Base-by-base conservation (phyloP, 37 sponge, comb jelly and placozoan genomes). In the Theonella swinhoei region DNA sequence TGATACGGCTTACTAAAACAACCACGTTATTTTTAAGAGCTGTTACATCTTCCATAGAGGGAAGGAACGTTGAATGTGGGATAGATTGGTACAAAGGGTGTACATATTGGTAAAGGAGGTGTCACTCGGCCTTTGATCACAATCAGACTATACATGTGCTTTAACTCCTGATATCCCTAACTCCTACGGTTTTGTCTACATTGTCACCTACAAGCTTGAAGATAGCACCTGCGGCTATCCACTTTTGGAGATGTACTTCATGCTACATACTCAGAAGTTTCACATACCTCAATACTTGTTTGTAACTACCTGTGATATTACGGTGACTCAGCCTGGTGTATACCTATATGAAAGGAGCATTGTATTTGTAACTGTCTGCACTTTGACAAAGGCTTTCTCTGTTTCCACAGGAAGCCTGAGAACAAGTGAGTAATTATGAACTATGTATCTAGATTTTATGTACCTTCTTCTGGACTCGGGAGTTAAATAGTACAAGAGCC, bases 161-260 rank as follows among this genome's bases (percentile, higher is more conserved):
- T 4, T 28, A 69, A 30, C 35, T 28, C 35, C 70, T 24, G 2
- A 28, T 28, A 32, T 69, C 70, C 20, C 70, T 32, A 3, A 69
- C 70, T 69, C 70, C 70, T 2, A 69, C 70, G 2, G 25, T 69
- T 35, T 69, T 69, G 70, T 69, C 70, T 35, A 69, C 70, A 32
- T 69, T 69, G 70, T 69, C 70, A 69, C 70, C 35, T 24, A 69
- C 31, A 28, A 69, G 33, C 19, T 58, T 11, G 19, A 58, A 58
- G 11, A 58, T 58, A 20, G 60, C 19, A 20, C 60, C 60, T 19
- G 11, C 60, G 60, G 11, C 19, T 11, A 58, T 19, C 60, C 60
- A 58, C 19, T 58, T 58, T 19, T 58, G 17, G 19, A 58, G 11
- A 20, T 11, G 60, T 58, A 19, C 60, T 19, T 58, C 19, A 19